Conservation (phyloP, 2,888 invertebrate species). For the Heliconius ethilla region DNA sequence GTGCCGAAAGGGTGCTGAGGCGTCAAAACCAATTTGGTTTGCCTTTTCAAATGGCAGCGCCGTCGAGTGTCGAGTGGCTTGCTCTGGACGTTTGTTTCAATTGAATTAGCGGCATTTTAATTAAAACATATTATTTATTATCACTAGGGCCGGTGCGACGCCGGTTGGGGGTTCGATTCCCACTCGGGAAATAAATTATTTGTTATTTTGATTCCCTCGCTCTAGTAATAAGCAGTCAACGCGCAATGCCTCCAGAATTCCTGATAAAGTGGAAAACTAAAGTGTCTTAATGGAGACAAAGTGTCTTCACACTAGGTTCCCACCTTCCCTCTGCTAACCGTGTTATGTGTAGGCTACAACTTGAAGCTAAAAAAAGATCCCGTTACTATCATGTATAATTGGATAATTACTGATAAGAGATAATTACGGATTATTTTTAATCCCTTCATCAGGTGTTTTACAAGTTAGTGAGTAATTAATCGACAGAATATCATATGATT, state of each 20-base stretch:
- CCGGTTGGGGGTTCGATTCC: too few relatives aligned
- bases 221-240: not conserved
- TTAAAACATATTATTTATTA: not conserved
- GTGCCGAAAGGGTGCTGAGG: slow-evolving; percentile 56
- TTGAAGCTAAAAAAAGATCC: too few relatives aligned
- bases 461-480: slow-evolving; percentile 60
- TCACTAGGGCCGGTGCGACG: too few relatives aligned
- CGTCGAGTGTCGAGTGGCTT: slow-evolving; percentile 49
- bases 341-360: too few relatives aligned
- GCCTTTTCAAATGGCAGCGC: slow-evolving; percentile 56
- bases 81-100: slow-evolving; percentile 49
- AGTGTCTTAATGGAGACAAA: too few relatives aligned
- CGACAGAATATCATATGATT: slow-evolving; percentile 58
- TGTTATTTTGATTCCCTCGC: not conserved
- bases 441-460: slow-evolving; percentile 41
- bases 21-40: slow-evolving; percentile 67
- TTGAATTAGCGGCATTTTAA: slow-evolving; percentile 11
- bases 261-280: too few relatives aligned
- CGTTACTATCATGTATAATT: too few relatives aligned
- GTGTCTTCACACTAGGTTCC: too few relatives aligned
- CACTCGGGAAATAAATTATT: not conserved
- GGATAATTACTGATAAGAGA: not conserved
- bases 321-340: too few relatives aligned
- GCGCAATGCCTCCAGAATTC: too few relatives aligned
- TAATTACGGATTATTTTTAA: too few relatives aligned